phyloP scores from a whole-genome alignment of 2,888 invertebrate genomes.

The Ormyrus pomaceus region DNA sequence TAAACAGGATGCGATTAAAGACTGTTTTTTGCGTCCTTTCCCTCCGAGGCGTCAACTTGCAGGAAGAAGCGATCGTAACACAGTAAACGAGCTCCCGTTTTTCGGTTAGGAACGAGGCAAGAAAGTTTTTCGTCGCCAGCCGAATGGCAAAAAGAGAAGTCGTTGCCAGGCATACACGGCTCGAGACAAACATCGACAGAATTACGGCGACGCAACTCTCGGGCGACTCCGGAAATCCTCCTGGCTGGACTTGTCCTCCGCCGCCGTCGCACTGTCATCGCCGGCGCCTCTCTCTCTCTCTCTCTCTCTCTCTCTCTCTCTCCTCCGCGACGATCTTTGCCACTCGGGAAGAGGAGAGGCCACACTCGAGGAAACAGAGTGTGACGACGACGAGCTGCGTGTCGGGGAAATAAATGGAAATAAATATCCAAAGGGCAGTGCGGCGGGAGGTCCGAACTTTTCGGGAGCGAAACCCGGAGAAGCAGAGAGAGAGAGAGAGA shows the following conservation, averaged over 20 bases:
- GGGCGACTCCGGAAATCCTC: constrained; percentile 34
- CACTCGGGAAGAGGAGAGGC: background rate
- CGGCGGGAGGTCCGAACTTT: constrained; percentile 48
- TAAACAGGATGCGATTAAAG: too few species aligned
- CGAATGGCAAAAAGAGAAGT: too few species aligned
- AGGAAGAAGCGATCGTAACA: too few species aligned
- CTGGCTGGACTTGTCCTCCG: background rate
- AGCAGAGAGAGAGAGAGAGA: constrained; percentile 1
- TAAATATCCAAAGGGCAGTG: constrained; percentile 61
- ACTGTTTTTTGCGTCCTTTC: too few species aligned
- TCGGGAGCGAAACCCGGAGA: constrained; percentile 39
- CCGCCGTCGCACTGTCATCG: constrained; percentile 21
- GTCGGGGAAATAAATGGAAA: constrained; percentile 64
- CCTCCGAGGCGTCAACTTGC: too few species aligned
- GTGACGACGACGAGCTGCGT: constrained; percentile 51
- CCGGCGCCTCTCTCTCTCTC: constrained; percentile 17
- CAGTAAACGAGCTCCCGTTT: too few species aligned
- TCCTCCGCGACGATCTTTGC: too few species aligned
- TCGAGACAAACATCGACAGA: constrained; percentile 9
- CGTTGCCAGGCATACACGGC: too few species aligned
- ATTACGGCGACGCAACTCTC: constrained; percentile 10
- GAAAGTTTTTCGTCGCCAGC: background rate
- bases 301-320: too few species aligned
- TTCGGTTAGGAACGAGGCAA: background rate
- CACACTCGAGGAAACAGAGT: constrained; percentile 52